Conservation (phyloP, 2,113 vertebrate species). For the Tetraodon nigroviridis region DNA sequence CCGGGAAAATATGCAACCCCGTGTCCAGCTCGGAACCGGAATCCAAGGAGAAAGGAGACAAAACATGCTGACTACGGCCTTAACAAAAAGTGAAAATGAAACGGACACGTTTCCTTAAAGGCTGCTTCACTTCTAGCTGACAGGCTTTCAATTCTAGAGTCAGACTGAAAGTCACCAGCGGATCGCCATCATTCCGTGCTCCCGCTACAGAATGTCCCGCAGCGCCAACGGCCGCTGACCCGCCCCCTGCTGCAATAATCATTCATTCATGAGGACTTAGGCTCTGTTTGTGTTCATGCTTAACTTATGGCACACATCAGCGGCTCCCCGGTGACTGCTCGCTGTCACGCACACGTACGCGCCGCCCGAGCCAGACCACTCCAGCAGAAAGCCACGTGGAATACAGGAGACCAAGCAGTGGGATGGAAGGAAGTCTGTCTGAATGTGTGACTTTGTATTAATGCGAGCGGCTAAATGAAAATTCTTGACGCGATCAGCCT, state of each 20-base stretch:
- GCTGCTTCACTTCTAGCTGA: too few species aligned
- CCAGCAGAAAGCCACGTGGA: too few species aligned
- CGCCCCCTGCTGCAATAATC: constrained; percentile 4
- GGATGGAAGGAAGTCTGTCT: background rate
- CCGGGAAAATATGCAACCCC: too few species aligned
- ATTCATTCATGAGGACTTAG: constrained; percentile 2
- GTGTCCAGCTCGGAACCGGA: too few species aligned
- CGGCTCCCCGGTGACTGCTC: constrained; percentile 5
- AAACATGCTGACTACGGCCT: too few species aligned
- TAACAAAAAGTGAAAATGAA: too few species aligned
- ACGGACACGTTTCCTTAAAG: too few species aligned
- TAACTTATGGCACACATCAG: constrained; percentile 8
- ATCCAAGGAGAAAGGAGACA: too few species aligned
- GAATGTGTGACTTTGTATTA: background rate
- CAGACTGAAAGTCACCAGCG: background rate
- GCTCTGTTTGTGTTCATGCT: constrained; percentile 11
- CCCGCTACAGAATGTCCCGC: too few species aligned
- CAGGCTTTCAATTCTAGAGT: background rate
- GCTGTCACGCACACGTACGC: constrained; percentile 1
- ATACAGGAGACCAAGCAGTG: too few species aligned
- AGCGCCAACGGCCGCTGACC: background rate
- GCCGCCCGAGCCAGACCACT: background rate
- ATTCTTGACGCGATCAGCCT: background rate
- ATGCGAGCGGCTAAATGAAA: background rate
- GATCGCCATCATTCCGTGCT: too few species aligned